Evolutionary conservation across 2,797 vertebrate species (phyloP), one percentile per base, ranked within the genome.

Genomic region (Labroides dimidiatus): DNA sequence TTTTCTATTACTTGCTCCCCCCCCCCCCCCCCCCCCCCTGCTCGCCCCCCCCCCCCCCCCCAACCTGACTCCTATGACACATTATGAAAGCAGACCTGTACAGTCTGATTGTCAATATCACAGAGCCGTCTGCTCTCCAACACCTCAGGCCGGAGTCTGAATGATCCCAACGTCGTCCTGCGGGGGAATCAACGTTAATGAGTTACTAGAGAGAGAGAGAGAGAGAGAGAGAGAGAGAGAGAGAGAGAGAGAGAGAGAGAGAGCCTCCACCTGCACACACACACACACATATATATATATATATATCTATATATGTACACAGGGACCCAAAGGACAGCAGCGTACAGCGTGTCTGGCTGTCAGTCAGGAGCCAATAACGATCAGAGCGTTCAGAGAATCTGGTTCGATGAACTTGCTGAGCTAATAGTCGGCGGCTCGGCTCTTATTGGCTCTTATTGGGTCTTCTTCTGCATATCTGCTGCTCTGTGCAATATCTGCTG

Each of bases 401-500:
- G 30, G 84, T 66, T 58, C 6, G 27, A 66, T 57, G 57, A 59
- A 78, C 63, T 61, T 64, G 67, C 61, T 72, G 71, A 61, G 57
- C 53, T 75, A 78, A 84, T 68, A 71, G 56, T 54, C 30, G 1
- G 24, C 16, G 19, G 50, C 21, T 27, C 27, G n/a, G n/a, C n/a
- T n/a, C n/a, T n/a, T n/a, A n/a, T 16, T 7, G 21, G 21, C 67
- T 42, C 43, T 86, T 66, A 76, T 71, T 59, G 48, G 54, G 19
- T 53, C 47, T 49, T 45, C 37, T 58, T 65, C 62, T 81, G 37
- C 61, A 76, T 72, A 60, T 75, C 54, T 77, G 84, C 68, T 77
- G 58, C 65, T 63, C 59, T 0, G 61, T 71, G 72, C 67, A 73
- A 76, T 80, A 81, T 85, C 55, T 66, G 60, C 75, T 87, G 69